Base-by-base conservation (phyloP, 2,113 vertebrate genomes). In the Dipodomys stephensi region DNA sequence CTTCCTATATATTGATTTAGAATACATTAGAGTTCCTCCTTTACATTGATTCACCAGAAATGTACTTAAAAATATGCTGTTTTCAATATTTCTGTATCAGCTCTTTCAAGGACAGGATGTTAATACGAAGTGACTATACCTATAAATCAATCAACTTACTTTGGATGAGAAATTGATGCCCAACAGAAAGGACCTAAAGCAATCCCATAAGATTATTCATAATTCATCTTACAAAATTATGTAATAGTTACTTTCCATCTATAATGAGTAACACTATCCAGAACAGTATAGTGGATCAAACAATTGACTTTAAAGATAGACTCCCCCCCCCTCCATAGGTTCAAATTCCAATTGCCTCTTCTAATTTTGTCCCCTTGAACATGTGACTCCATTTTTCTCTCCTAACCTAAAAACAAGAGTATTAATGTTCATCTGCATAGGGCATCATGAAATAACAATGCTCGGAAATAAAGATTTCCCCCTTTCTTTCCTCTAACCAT, bases 201-300 rank as follows among this genome's bases (percentile, higher is more conserved):
- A 35, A 8, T 83, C 87, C 88, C 32, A 39, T 46, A 35, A 83
- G 80, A 60, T 9, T 30, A 25, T 46, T 64, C 64, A 73, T 77
- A 87, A 88, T 60, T 87, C 68, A 79, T 65, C 28, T 39, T 80
- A 79, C 30, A 83, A 91, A 90, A 90, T 57, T 49, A 76, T 12
- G 18, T 57, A 71, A 60, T 28, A 12, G 7, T 11, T 83, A 68
- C n/a, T 22, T 95, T 92, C 30, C 79, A 6, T 5, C 60, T 46
- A 77, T 81, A 82, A 90, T 82, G 74, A 85, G 72, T n/a, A 65
- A 81, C 22, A 9, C 39, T 82, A 7, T 44, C 25, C 30, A 39
- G 72, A 32, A 74, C 10, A 44, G 49, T 32, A 73, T 1, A 71
- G 32, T 44, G 18, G 35, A 71, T 20, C 27, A 65, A 83, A 78